Conservation (phyloP, 2,113 vertebrate species). For the Phrynosoma blainvillii region DNA sequence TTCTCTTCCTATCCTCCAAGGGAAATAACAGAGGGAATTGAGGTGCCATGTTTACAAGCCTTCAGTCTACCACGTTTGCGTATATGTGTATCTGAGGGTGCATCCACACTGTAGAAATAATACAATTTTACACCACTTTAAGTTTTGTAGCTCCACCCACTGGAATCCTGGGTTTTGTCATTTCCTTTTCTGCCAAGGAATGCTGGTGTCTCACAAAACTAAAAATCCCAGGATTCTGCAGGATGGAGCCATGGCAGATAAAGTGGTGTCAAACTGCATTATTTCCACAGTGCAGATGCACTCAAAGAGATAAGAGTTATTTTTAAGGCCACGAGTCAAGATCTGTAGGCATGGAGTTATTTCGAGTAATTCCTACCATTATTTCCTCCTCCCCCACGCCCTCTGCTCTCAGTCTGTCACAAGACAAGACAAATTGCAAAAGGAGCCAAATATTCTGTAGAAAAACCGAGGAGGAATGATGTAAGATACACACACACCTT, state of each 20-base stretch:
- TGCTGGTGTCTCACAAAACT: no score
- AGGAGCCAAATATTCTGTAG: background rate
- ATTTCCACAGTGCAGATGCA: no score
- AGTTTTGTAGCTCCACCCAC: no score
- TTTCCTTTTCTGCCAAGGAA: no score
- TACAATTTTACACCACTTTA: no score
- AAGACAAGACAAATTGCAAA: constrained; percentile 1
- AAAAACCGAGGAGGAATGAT: background rate
- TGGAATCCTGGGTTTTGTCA: no score
- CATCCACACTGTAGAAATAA: background rate
- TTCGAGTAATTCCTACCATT: background rate
- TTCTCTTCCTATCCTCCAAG: background rate
- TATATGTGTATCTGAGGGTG: background rate
- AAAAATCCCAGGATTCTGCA: no score
- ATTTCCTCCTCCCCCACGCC: background rate
- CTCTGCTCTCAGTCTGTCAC: background rate
- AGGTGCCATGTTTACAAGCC: background rate
- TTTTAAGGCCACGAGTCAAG: background rate
- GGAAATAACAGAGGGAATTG: background rate
- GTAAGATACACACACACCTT: constrained; percentile 80
- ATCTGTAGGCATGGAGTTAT: background rate
- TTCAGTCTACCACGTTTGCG: background rate
- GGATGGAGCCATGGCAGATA: no score
- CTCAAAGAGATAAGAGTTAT: background rate
- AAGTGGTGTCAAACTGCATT: no score